Evolutionary conservation across 1,140 invertebrate genomes (phyloP).

Genomic region (Lanistes nyassanus): DNA sequence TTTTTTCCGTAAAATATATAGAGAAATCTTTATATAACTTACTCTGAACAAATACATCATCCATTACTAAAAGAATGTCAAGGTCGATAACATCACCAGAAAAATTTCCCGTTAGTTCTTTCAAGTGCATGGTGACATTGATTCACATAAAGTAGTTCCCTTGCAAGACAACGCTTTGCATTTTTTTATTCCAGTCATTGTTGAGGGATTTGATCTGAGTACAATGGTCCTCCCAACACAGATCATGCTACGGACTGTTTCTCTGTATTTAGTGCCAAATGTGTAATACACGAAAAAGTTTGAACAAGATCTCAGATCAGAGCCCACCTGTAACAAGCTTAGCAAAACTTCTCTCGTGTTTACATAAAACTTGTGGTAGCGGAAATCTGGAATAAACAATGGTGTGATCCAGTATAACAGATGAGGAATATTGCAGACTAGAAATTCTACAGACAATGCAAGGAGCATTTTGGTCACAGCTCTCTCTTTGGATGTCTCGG

Average conservation of each 20-base stretch:
- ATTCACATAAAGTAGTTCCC: no score
- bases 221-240: no score
- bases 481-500: background rate
- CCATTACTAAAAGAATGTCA: no score
- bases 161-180: no score
- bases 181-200: no score
- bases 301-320: background rate
- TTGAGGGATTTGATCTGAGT: no score
- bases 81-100: no score
- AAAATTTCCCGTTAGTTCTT: no score
- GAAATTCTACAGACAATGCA: conserved; percentile 5
- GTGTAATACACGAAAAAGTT: conserved; percentile 17
- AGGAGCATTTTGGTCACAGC: conserved; percentile 16
- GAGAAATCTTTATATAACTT: no score
- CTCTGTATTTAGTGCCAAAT: background rate
- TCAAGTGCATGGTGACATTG: no score
- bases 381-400: background rate
- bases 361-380: background rate
- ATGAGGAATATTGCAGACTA: background rate
- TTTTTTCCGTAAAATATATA: no score
- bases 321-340: background rate
- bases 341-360: background rate
- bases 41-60: no score
- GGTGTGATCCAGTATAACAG: background rate
- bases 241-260: background rate